phyloP scores from a whole-genome alignment of 1,140 invertebrate species.

The Drosophila funebris region DNA sequence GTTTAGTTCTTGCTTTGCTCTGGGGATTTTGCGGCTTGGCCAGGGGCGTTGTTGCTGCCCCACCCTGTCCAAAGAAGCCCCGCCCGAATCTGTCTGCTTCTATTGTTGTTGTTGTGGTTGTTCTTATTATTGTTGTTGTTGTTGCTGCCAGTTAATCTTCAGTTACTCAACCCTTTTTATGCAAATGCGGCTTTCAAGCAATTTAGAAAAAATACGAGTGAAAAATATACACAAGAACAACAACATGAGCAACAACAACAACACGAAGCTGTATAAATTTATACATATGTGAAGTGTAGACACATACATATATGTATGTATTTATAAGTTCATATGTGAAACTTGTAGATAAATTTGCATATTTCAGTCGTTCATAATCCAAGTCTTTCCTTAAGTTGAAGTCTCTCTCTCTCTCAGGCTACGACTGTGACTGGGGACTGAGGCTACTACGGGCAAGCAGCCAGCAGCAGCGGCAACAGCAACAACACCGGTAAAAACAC shows the following conservation, averaged over 20 bases:
- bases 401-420: conserved; percentile 32
- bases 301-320: conserved; percentile 35
- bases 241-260: conserved; percentile 49
- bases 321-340: conserved; percentile 73
- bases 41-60: conserved; percentile 17
- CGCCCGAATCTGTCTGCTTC: conserved; percentile 31
- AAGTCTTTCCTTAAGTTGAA: conserved; percentile 77
- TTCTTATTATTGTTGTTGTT: conserved; percentile 32
- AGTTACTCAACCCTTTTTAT: conserved; percentile 81
- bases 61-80: conserved; percentile 44
- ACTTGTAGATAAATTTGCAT: conserved; percentile 78
- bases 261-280: conserved; percentile 74
- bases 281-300: conserved; percentile 41
- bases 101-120: conserved; percentile 7
- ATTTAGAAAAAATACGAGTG: conserved; percentile 70
- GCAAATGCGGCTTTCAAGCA: conserved; percentile 69
- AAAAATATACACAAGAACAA: conserved; percentile 61
- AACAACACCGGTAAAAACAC: too few species aligned
- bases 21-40: neutral
- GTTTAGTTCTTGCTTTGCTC: neutral
- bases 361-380: conserved; percentile 80
- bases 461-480: conserved; percentile 29
- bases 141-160: conserved; percentile 72
- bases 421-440: conserved; percentile 28
- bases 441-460: conserved; percentile 54